phyloP scores from a whole-genome alignment of 2,888 invertebrate species.

The Digitonthophagus gazella region DNA sequence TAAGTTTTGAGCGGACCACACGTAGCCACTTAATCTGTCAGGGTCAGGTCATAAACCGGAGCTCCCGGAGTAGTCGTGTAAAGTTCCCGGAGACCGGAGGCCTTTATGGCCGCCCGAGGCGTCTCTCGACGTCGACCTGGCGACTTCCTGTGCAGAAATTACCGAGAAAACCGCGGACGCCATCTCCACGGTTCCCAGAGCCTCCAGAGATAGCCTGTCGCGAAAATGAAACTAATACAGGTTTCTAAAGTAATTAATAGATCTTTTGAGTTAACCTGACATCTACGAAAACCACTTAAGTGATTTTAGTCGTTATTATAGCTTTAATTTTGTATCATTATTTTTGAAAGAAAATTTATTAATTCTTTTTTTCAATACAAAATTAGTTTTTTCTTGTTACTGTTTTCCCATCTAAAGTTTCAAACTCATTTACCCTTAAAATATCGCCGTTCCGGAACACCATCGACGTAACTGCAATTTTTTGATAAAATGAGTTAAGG shows the following conservation, averaged over 20 bases:
- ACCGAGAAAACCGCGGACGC: constrained; percentile 1
- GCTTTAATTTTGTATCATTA: too few species aligned
- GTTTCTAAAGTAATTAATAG: background rate
- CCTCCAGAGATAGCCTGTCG: background rate
- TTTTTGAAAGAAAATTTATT: too few species aligned
- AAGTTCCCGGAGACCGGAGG: constrained; percentile 37
- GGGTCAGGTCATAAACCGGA: constrained; percentile 50
- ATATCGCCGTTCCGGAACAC: too few species aligned
- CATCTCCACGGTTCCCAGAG: background rate
- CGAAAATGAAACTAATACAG: background rate
- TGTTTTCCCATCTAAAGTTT: too few species aligned
- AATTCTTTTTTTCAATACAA: too few species aligned
- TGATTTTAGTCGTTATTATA: too few species aligned
- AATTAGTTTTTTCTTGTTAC: too few species aligned
- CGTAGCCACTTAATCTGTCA: constrained; percentile 50
- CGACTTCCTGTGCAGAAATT: constrained; percentile 5
- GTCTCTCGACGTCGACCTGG: constrained; percentile 19
- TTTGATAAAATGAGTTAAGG: too few species aligned
- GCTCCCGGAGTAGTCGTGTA: constrained; percentile 41
- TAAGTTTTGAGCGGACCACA: constrained; percentile 48
- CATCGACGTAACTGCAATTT: too few species aligned
- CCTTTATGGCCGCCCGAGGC: constrained; percentile 42
- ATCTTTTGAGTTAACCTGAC: background rate
- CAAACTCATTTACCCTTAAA: too few species aligned
- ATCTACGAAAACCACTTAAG: background rate